These are phyloP conservation scores for Neogale vison DNA, from an alignment of 2,113 vertebrate genomes.

Conservation along the genomic window DNA sequence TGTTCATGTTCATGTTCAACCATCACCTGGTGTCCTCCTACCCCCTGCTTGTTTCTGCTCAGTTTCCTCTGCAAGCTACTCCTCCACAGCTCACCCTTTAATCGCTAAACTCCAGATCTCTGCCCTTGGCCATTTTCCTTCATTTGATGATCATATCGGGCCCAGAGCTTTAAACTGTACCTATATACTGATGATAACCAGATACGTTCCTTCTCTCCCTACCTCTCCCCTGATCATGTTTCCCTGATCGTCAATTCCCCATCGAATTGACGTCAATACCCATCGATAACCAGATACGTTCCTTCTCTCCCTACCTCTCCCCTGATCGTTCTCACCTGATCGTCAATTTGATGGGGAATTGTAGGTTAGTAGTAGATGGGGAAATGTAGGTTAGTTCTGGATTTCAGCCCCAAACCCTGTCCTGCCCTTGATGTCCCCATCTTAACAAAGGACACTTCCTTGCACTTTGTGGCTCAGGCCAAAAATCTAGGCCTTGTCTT, in stretches of 20 bases:
- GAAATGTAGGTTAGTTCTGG: neutral
- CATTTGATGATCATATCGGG: neutral
- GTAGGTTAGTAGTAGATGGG: too few relatives aligned
- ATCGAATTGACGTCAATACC: too few relatives aligned
- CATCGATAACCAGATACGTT: too few relatives aligned
- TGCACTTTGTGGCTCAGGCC: neutral
- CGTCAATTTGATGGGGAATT: too few relatives aligned
- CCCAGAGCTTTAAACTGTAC: neutral
- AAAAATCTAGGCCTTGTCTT: neutral
- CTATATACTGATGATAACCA: neutral
- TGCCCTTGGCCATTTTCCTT: neutral
- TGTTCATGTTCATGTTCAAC: neutral
- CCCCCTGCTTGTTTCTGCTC: neutral
- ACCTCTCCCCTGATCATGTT: neutral
- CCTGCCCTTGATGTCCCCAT: neutral
- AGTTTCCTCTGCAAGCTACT: neutral
- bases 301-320: too few relatives aligned
- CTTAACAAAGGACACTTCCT: neutral
- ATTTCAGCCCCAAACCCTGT: too few relatives aligned
- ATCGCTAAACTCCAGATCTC: neutral
- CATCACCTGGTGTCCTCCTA: neutral
- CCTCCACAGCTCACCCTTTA: neutral
- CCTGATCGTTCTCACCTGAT: too few relatives aligned
- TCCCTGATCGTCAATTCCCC: too few relatives aligned
- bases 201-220: neutral